A percentile compares a stretch with the other conserved stretches of the same genome.
phyloP scores from a whole-genome alignment of 2,113 vertebrate species.

The Tychaedon coryphoeus region DNA sequence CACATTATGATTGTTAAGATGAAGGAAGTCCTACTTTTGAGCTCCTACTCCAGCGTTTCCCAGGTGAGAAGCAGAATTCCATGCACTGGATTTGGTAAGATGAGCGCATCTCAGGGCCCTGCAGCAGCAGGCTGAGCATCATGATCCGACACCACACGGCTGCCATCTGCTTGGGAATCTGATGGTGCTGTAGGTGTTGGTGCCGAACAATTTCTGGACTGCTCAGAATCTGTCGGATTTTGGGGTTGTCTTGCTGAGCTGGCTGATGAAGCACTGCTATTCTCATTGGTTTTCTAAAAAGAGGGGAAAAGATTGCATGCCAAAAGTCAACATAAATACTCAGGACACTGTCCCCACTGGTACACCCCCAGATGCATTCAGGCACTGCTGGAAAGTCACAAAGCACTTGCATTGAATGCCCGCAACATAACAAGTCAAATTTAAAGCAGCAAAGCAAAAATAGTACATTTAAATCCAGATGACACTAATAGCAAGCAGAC shows the following conservation, averaged over 20 bases:
- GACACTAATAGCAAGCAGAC: conserved; percentile 34
- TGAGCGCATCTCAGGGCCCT: conserved; percentile 38
- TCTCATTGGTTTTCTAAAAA: conserved; percentile 71
- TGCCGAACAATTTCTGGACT: conserved; percentile 30
- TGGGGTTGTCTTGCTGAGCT: conserved; percentile 22
- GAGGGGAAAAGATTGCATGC: not conserved
- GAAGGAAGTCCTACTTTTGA: conserved; percentile 58
- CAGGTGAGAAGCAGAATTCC: conserved; percentile 60
- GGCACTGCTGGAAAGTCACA: not conserved
- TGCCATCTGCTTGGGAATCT: conserved; percentile 7
- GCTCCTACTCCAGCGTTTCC: conserved; percentile 39
- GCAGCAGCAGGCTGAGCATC: conserved; percentile 17
- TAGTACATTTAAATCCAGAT: not conserved
- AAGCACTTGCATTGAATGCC: not conserved
- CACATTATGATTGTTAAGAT: conserved; percentile 28
- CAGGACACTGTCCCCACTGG: not conserved
- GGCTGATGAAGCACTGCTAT: conserved; percentile 24
- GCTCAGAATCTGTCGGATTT: conserved; percentile 15
- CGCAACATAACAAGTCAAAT: not conserved
- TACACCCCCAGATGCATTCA: not conserved
- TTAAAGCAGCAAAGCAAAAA: conserved; percentile 39
- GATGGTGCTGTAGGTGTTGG: conserved; percentile 41
- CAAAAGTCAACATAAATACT: not conserved
- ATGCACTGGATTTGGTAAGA: conserved; percentile 55
- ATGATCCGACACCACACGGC: not conserved